A percentile compares a stretch with the other conserved stretches of the same genome.
Evolutionary conservation across 2,888 invertebrate genomes (phyloP).

Genomic region (Augochlorella aurata): DNA sequence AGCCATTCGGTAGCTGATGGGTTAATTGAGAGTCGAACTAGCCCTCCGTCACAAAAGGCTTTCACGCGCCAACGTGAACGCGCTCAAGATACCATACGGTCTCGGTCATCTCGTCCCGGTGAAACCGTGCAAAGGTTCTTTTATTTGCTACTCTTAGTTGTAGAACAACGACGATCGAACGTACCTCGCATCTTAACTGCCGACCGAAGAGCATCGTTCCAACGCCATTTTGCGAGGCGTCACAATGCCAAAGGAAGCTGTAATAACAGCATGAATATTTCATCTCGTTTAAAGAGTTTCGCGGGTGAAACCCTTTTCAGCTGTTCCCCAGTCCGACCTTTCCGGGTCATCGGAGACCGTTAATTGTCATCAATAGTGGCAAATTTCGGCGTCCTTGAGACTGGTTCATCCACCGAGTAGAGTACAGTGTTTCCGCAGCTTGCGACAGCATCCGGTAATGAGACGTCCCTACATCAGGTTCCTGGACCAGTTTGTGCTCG

Average conservation of each 20-base stretch:
- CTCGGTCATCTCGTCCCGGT: constrained; percentile 4
- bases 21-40: constrained; percentile 78
- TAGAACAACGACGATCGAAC: constrained; percentile 4
- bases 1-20: constrained; percentile 80
- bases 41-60: constrained; percentile 73
- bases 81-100: constrained; percentile 15
- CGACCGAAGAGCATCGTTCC: neutral
- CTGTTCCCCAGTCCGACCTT: constrained; percentile 44
- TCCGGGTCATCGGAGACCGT: constrained; percentile 61
- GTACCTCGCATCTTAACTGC: neutral
- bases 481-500: constrained; percentile 68
- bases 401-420: constrained; percentile 57
- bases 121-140: neutral
- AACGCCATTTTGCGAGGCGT: constrained; percentile 3
- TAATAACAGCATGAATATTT: constrained; percentile 76
- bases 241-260: constrained; percentile 67
- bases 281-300: constrained; percentile 52
- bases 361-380: constrained; percentile 59
- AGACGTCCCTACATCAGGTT: constrained; percentile 63
- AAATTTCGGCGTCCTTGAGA: constrained; percentile 67
- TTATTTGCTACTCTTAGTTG: neutral
- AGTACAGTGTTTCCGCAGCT: constrained; percentile 73
- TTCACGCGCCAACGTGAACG: constrained; percentile 61
- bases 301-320: constrained; percentile 36
- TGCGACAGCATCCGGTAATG: constrained; percentile 72